These are phyloP conservation scores for Cassiopea xamachana DNA, from an alignment of 30 jellyfish, hydroid and myxozoan genomes.

Conservation along the genomic window DNA sequence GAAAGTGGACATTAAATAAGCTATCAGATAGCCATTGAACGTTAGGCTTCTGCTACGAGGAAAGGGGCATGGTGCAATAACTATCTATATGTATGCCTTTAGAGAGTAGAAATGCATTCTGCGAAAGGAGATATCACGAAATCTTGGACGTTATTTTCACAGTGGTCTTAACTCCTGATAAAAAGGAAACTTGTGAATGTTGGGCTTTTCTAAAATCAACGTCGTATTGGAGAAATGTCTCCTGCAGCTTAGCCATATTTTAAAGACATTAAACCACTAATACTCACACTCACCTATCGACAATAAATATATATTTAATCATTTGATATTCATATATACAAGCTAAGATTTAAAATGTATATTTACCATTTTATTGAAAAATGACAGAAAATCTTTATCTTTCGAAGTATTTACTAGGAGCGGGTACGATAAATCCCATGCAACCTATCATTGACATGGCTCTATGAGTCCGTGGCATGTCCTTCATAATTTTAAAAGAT, in stretches of 20 bases:
- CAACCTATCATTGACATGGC: constrained; percentile 88
- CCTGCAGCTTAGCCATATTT: too few species aligned
- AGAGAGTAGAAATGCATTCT: too few species aligned
- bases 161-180: background rate
- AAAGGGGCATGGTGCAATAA: too few species aligned
- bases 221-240: too few species aligned
- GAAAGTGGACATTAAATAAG: too few species aligned
- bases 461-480: constrained; percentile 81
- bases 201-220: background rate
- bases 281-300: background rate
- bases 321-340: background rate
- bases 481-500: constrained; percentile 44
- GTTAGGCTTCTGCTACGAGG: too few species aligned
- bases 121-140: too few species aligned
- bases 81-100: too few species aligned
- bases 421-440: constrained; percentile 87
- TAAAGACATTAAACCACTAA: background rate
- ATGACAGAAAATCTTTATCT: constrained; percentile 7
- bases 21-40: too few species aligned
- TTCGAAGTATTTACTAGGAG: constrained; percentile 76
- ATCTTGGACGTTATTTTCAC: background rate
- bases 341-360: background rate
- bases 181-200: background rate
- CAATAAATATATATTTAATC: too few species aligned
- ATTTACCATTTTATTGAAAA: background rate